Percentiles rank a stretch among this genome's conserved stretches.
phyloP scores from a whole-genome alignment of 64 coral and sea anemone genomes.

The Pocillopora verrucosa region DNA sequence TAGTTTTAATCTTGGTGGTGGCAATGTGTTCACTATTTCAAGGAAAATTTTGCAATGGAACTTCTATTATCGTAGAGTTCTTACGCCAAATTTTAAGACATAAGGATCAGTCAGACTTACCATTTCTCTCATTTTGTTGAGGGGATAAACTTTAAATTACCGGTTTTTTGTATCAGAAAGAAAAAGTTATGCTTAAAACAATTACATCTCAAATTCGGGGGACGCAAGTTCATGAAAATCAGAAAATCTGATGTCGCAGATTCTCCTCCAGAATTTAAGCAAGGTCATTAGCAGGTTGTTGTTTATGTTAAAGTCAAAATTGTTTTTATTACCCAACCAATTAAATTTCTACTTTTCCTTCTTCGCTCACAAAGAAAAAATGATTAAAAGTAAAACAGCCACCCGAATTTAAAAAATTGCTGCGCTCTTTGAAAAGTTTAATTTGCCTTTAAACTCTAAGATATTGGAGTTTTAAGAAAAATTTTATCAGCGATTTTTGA shows the following conservation, averaged over 20 bases:
- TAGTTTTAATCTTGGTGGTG: too few relatives aligned
- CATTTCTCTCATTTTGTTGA: too few relatives aligned
- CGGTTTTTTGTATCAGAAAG: background rate
- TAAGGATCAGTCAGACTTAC: too few relatives aligned
- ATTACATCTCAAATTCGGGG: background rate
- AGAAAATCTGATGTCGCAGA: background rate
- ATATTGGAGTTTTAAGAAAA: background rate
- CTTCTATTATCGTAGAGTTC: too few relatives aligned
- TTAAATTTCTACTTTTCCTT: background rate
- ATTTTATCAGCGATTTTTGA: background rate
- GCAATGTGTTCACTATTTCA: too few relatives aligned
- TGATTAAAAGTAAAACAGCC: constrained; percentile 29
- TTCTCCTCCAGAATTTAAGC: background rate
- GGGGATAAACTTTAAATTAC: too few relatives aligned
- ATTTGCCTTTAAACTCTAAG: background rate
- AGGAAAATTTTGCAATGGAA: too few relatives aligned
- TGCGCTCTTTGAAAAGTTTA: background rate
- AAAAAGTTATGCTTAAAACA: background rate
- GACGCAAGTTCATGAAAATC: background rate
- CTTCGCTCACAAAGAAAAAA: constrained; percentile 38
- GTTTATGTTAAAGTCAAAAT: background rate
- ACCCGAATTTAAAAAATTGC: background rate
- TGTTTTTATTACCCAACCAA: constrained; percentile 14
- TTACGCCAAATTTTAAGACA: too few relatives aligned
- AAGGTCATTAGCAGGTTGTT: constrained; percentile 10